Conservation (phyloP, 2,113 vertebrate genomes). For the Sakesphorus luctuosus region DNA sequence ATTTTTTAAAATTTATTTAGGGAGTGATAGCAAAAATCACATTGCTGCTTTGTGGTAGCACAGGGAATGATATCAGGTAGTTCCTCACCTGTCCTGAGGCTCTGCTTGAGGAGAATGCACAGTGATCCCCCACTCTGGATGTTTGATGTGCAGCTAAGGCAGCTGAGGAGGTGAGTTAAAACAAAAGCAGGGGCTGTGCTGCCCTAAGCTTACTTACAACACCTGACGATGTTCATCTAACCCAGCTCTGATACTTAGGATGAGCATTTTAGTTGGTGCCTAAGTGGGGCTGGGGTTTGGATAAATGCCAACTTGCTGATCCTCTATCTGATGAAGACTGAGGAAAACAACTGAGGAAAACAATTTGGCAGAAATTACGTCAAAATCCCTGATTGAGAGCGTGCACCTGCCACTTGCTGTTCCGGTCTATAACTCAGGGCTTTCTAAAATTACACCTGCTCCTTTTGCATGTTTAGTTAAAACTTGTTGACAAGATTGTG, state of each 20-base stretch:
- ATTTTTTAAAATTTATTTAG: background rate
- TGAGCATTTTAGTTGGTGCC: background rate
- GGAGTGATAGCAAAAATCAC: background rate
- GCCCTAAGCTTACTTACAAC: background rate
- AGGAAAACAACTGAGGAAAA: conserved; percentile 52
- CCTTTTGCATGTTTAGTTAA: background rate
- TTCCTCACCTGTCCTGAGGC: background rate
- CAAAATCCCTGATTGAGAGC: conserved; percentile 11
- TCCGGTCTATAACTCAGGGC: background rate
- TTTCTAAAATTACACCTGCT: conserved; percentile 46
- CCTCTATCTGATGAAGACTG: conserved; percentile 32
- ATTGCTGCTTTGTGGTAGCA: background rate
- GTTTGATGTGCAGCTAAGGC: background rate
- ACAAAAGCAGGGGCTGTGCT: background rate
- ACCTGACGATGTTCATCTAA: background rate
- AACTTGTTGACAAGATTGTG: background rate
- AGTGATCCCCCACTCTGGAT: background rate
- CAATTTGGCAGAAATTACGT: conserved; percentile 32
- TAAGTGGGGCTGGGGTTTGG: background rate
- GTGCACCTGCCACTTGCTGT: conserved; percentile 36
- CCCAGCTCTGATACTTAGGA: background rate
- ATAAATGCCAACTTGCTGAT: conserved; percentile 6
- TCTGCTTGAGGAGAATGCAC: background rate
- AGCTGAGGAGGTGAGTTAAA: background rate
- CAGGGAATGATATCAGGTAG: background rate